Evolutionary conservation across 1,140 invertebrate genomes (phyloP).

Genomic region (Lerema accius): DNA sequence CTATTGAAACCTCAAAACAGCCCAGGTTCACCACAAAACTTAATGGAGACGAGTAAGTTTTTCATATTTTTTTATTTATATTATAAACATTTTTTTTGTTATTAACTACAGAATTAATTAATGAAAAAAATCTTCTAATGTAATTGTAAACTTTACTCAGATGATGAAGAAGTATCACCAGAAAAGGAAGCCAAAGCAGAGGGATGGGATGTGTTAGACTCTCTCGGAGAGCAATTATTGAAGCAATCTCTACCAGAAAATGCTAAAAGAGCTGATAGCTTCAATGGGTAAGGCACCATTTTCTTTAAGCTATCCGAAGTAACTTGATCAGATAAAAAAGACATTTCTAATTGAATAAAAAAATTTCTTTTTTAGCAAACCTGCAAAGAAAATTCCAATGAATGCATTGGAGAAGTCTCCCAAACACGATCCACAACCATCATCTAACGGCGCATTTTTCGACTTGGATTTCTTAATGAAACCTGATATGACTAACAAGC

Average conservation of each 20-base stretch:
- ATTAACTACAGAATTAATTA: too few relatives aligned
- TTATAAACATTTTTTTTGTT: too few relatives aligned
- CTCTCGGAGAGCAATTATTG: conserved; percentile 87
- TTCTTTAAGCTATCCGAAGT: too few relatives aligned
- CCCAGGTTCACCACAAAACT: conserved; percentile 32
- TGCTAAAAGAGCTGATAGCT: conserved; percentile 61
- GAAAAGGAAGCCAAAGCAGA: conserved; percentile 76
- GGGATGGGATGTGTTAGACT: conserved; percentile 82
- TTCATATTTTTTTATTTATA: neutral
- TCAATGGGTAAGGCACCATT: conserved; percentile 62
- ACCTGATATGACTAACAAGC: conserved; percentile 49
- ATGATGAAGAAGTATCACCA: conserved; percentile 56
- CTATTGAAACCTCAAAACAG: conserved; percentile 54
- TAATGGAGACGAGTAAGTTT: conserved; percentile 62
- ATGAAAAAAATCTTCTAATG: neutral
- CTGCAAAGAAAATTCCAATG: conserved; percentile 87
- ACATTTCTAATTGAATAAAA: too few relatives aligned
- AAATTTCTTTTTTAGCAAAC: conserved; percentile 81
- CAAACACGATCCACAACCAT: conserved; percentile 47
- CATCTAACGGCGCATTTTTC: conserved; percentile 57
- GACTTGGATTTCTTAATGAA: conserved; percentile 79
- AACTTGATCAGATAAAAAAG: too few relatives aligned
- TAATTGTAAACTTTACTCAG: conserved; percentile 43
- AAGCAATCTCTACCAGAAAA: conserved; percentile 86
- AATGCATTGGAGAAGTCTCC: conserved; percentile 84